Evolutionary conservation across 2,797 vertebrate species (phyloP).

Genomic region (Peromyscus melanophrys): DNA sequence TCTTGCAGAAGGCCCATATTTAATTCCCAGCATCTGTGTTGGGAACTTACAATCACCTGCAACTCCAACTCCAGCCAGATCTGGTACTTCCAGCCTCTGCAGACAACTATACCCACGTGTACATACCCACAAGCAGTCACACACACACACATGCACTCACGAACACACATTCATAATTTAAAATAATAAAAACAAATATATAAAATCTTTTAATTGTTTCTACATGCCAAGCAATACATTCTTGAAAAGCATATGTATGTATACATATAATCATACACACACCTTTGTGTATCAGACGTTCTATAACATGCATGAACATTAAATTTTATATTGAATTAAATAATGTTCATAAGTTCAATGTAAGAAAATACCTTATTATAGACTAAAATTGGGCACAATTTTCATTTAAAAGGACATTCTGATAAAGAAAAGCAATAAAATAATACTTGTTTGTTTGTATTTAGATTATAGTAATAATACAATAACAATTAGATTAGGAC

Average conservation of each 20-base stretch:
- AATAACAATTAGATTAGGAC: background rate
- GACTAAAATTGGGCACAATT: background rate
- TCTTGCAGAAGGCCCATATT: background rate
- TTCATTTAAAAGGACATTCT: constrained; percentile 18
- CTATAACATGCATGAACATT: background rate
- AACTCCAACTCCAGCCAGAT: background rate
- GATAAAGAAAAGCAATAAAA: background rate
- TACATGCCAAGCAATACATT: background rate
- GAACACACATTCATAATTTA: background rate
- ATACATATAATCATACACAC: background rate
- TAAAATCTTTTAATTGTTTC: background rate
- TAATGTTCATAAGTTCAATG: background rate
- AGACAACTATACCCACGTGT: too few species aligned
- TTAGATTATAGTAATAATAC: background rate
- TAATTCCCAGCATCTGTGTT: background rate
- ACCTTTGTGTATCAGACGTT: background rate
- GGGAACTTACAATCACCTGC: background rate
- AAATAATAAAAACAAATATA: background rate
- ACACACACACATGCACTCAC: background rate
- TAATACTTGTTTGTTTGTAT: background rate
- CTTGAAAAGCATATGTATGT: background rate
- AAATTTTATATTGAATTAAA: background rate
- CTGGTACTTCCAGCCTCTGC: background rate
- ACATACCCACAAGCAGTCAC: too few species aligned
- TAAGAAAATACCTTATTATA: background rate